Evolutionary conservation across 1,140 invertebrate species (phyloP).

Genomic region (Lepeophtheirus salmonis): DNA sequence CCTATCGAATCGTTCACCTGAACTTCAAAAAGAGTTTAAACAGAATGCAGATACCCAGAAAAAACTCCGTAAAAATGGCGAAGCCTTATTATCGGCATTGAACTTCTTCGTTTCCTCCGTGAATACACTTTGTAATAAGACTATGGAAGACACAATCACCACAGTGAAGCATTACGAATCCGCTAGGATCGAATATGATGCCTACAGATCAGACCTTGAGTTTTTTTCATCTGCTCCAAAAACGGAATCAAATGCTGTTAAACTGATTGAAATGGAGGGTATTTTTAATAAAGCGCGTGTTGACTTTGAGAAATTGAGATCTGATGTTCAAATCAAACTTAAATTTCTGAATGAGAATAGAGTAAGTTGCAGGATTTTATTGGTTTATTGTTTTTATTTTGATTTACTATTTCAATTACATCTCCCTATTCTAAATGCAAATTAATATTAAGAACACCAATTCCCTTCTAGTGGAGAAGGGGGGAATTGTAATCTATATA

Average conservation of each 20-base stretch:
- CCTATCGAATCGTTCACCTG: slow-evolving; percentile 77
- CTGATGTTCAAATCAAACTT: slow-evolving; percentile 84
- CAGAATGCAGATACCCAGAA: slow-evolving; percentile 89
- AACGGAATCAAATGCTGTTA: slow-evolving; percentile 22
- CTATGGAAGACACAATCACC: slow-evolving; percentile 83
- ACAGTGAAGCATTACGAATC: slow-evolving; percentile 82
- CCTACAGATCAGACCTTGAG: slow-evolving; percentile 80
- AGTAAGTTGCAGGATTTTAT: no score
- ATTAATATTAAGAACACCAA: no score
- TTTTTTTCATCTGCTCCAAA: slow-evolving; percentile 35
- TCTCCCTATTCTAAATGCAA: no score
- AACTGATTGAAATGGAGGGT: slow-evolving; percentile 35
- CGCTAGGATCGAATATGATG: slow-evolving; percentile 89
- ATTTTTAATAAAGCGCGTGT: slow-evolving; percentile 62
- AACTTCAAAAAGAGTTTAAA: slow-evolving; percentile 79
- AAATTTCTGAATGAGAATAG: slow-evolving; percentile 90
- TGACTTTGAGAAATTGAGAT: slow-evolving; percentile 70
- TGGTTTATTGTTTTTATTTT: no score
- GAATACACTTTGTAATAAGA: slow-evolving; percentile 85
- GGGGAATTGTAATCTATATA: no score
- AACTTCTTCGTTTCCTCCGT: slow-evolving; percentile 91
- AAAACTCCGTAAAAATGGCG: slow-evolving; percentile 78
- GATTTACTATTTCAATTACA: no score
- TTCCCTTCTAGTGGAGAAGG: no score
- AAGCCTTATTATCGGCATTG: slow-evolving; percentile 67